These are phyloP conservation scores for Astyanax mexicanus DNA, from an alignment of 2,797 vertebrate species.

Conservation along the genomic window DNA sequence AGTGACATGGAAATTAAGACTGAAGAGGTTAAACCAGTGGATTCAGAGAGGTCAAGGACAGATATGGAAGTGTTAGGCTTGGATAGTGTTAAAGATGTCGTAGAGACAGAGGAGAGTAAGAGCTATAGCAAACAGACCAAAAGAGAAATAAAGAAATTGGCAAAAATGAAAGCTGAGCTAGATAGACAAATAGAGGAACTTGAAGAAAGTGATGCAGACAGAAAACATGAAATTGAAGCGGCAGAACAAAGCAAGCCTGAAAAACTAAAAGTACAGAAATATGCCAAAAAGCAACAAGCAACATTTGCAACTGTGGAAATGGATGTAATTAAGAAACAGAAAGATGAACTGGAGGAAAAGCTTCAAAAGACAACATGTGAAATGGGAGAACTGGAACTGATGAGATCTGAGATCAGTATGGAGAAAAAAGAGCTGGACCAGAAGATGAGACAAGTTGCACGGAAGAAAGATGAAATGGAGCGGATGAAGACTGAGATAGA, in stretches of 20 bases:
- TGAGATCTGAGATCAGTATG: constrained; percentile 34
- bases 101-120: neutral
- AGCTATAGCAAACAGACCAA: neutral
- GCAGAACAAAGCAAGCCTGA: neutral
- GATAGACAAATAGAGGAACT: constrained; percentile 2
- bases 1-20: neutral
- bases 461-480: constrained; percentile 42
- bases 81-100: neutral
- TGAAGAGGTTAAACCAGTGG: neutral
- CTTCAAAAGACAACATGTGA: constrained; percentile 31
- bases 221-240: neutral
- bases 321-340: constrained; percentile 22
- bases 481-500: constrained; percentile 32
- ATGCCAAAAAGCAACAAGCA: neutral
- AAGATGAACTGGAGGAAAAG: constrained; percentile 14
- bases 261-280: neutral
- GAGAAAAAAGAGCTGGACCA: constrained; percentile 44
- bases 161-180: constrained; percentile 11
- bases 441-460: constrained; percentile 28
- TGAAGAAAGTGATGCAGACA: neutral
- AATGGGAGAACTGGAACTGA: constrained; percentile 39
- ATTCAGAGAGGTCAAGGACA: constrained; percentile 7
- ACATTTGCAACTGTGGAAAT: neutral
- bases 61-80: constrained; percentile 17
- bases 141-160: constrained; percentile 31